Base-by-base conservation (phyloP, 2,797 vertebrate genomes). In the Saxicola maurus region DNA sequence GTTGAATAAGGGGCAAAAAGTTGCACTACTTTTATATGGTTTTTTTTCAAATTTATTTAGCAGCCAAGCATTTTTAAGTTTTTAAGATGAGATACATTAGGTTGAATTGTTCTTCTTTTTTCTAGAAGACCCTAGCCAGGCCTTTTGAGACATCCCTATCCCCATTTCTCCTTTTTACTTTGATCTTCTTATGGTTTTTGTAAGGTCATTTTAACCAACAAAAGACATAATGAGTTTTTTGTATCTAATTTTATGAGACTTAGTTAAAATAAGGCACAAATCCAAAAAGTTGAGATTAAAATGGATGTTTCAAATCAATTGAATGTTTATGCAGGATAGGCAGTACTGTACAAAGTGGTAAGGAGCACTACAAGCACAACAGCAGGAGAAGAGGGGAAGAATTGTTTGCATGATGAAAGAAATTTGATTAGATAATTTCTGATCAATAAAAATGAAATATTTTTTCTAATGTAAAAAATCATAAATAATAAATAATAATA, bases 401-500 rank as follows among this genome's bases (percentile, higher is more conserved):
- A 71, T 2, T 73, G 21, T 45, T 67, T 60, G 13, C 57, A n/a
- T 61, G 38, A 71, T 61, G 20, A 71, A 82, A 78, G 7, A 64
- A 66, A 56, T 57, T 69, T 75, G 10, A 68, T 82, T 56, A 42
- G 13, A 86, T 35, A 0, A 71, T 51, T 61, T 78, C 18, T 62
- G 43, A 68, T 24, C n/a, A 84, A 72, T 43, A 86, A 82, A 84
- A 59, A 46, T 2, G 2, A 53, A 18, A 3, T 18, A 0, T 30
- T 76, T 57, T 73, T 82, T 46, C 38, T 74, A 66, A 49, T 25
- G 7, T 52, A 48, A 89, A 79, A 65, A 16, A 8, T 12, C 45
- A 43, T 11, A 11, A 43, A 43, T 9, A 0, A 8, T 12, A 48
- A 43, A 6, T 6, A 43, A 43, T 9, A 0, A 8, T 12, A 48